Percentiles rank a stretch among this genome's conserved stretches.
Evolutionary conservation across 2,113 vertebrate species (phyloP).

Genomic region (Haliaeetus leucogaster): DNA sequence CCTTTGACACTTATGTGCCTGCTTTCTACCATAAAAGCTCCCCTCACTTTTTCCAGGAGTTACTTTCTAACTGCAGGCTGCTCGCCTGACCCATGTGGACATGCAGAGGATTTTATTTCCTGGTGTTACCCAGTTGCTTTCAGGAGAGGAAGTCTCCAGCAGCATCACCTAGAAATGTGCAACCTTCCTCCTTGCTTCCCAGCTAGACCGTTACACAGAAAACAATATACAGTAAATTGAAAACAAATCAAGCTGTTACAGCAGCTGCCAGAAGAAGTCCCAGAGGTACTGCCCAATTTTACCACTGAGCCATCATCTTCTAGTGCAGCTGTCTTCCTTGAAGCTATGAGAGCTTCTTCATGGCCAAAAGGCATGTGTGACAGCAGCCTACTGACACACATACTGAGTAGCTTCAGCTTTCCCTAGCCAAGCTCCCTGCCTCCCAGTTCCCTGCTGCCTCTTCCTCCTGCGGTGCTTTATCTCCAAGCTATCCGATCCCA

Average conservation of each 20-base stretch:
- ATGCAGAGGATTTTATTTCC: not conserved
- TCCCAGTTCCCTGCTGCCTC: not conserved
- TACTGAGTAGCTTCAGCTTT: not conserved
- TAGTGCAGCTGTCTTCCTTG: not conserved
- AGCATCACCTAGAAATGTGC: not conserved
- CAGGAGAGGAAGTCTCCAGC: not conserved
- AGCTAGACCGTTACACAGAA: not conserved
- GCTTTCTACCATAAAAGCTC: not conserved
- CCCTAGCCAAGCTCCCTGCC: not conserved
- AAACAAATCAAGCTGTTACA: not conserved
- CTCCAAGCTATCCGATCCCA: rapidly evolving
- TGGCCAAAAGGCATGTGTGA: not conserved
- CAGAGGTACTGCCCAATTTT: not conserved
- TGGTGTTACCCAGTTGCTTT: not conserved
- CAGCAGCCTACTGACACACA: not conserved
- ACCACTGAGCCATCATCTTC: not conserved
- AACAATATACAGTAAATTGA: not conserved
- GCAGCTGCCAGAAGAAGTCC: not conserved
- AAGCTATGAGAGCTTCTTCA: not conserved
- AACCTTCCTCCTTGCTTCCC: not conserved
- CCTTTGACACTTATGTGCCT: not conserved
- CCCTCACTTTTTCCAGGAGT: not conserved
- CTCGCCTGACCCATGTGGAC: not conserved
- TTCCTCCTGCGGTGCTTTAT: rapidly evolving
- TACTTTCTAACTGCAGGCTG: not conserved